Evolutionary conservation across 2,797 vertebrate genomes (phyloP).

Genomic region (Eutrigla gurnardus): DNA sequence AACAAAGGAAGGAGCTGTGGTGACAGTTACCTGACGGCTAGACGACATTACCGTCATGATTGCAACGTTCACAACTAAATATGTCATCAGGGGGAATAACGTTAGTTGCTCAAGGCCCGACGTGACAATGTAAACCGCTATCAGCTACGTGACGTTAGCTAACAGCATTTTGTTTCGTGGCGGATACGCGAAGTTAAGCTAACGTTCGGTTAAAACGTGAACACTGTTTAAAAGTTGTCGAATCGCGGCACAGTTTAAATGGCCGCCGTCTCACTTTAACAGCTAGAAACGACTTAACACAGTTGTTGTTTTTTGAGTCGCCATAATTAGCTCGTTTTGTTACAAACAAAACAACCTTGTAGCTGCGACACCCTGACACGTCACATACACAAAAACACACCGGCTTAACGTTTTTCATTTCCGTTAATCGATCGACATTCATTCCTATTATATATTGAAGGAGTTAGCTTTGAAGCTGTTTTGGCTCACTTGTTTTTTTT

Average conservation of each 20-base stretch:
- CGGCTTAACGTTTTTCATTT: background rate
- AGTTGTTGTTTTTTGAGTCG: background rate
- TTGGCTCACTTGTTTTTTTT: constrained; percentile 4
- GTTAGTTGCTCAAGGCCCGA: no score
- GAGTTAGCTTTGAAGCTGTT: background rate
- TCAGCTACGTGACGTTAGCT: background rate
- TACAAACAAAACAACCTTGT: background rate
- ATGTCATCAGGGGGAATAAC: no score
- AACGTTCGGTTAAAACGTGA: background rate
- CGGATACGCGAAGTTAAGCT: background rate
- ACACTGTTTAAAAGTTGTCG: background rate
- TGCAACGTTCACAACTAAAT: no score
- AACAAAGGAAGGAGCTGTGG: background rate
- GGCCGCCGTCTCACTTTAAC: background rate
- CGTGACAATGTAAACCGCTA: background rate
- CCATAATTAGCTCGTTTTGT: constrained; percentile 9
- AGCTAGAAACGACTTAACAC: background rate
- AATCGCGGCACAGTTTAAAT: rapidly evolving
- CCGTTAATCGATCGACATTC: no score
- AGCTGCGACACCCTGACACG: constrained; percentile 17
- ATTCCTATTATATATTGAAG: no score
- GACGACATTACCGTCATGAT: background rate
- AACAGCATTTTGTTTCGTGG: background rate
- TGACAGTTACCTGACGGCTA: background rate
- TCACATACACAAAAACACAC: constrained; percentile 7